phyloP scores from a whole-genome alignment of 1,140 invertebrate species.

The Drosophila murphyi region DNA sequence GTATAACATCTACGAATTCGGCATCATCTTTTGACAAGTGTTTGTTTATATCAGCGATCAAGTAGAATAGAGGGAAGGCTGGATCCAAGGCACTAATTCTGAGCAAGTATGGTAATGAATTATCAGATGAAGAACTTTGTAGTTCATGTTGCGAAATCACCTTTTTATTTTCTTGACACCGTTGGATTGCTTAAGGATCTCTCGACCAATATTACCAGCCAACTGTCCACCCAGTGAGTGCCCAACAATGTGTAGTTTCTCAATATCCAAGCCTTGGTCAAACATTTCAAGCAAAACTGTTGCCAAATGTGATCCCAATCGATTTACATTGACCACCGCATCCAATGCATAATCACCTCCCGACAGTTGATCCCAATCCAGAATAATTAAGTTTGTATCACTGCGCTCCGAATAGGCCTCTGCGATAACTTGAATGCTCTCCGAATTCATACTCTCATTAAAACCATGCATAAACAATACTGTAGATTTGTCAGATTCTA shows the following conservation, averaged over 20 bases:
- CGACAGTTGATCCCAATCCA: constrained; percentile 88
- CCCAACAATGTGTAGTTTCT: constrained; percentile 89
- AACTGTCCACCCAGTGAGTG: constrained; percentile 92
- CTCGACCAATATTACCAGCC: constrained; percentile 87
- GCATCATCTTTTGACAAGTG: constrained; percentile 88
- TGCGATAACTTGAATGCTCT: constrained; percentile 86
- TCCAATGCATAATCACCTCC: constrained; percentile 85
- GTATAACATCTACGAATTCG: constrained; percentile 89
- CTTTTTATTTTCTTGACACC: constrained; percentile 73
- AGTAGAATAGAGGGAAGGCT: constrained; percentile 87
- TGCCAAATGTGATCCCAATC: constrained; percentile 74
- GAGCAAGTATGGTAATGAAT: not conserved
- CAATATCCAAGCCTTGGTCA: constrained; percentile 75
- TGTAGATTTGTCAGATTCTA: constrained; percentile 85
- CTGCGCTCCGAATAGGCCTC: constrained; percentile 81
- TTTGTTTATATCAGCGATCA: constrained; percentile 85
- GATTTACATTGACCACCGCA: constrained; percentile 85
- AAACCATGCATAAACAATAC: constrained; percentile 87
- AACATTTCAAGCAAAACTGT: constrained; percentile 78
- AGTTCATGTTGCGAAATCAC: constrained; percentile 30
- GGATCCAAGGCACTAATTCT: constrained; percentile 87
- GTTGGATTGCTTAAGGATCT: constrained; percentile 72
- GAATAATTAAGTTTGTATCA: constrained; percentile 85
- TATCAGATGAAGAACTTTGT: not conserved
- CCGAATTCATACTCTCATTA: constrained; percentile 86